These are phyloP conservation scores for Haemorhous mexicanus DNA, from an alignment of 2,113 vertebrate genomes.

Conservation along the genomic window DNA sequence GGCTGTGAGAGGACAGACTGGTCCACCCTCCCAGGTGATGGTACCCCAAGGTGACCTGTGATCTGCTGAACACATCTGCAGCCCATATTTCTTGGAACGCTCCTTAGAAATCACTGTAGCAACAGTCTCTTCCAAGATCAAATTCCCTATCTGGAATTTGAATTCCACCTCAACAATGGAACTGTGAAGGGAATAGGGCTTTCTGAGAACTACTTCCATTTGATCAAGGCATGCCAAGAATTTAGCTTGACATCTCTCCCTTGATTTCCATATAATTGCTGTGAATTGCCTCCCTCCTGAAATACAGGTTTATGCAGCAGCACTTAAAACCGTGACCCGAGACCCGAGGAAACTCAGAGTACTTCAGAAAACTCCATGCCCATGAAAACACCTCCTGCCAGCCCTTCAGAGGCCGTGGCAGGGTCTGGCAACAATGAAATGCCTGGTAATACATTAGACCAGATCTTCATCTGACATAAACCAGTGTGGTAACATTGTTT, in stretches of 20 bases:
- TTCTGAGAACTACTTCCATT: not conserved
- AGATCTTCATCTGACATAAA: not conserved
- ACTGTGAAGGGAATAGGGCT: not conserved
- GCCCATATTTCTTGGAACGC: not conserved
- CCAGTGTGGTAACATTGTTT: not conserved
- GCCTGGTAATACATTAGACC: not conserved
- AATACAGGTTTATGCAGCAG: not conserved
- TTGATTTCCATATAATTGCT: not conserved
- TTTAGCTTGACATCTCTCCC: not conserved
- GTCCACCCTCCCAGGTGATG: not conserved
- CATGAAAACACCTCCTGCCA: not conserved
- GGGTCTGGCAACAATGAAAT: not conserved
- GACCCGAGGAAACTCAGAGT: not conserved
- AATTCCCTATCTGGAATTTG: not conserved
- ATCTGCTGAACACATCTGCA: accelerated
- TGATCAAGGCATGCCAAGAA: not conserved
- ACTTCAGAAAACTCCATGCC: not conserved
- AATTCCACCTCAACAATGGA: not conserved
- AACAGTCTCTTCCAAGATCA: not conserved
- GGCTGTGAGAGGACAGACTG: not conserved
- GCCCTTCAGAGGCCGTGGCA: not conserved
- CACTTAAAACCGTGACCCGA: not conserved
- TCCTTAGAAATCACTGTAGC: not conserved
- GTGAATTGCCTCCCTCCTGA: not conserved
- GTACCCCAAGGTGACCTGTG: not conserved